Base-by-base conservation (phyloP, 64 coral and sea anemone genomes). In the Montipora cactus region DNA sequence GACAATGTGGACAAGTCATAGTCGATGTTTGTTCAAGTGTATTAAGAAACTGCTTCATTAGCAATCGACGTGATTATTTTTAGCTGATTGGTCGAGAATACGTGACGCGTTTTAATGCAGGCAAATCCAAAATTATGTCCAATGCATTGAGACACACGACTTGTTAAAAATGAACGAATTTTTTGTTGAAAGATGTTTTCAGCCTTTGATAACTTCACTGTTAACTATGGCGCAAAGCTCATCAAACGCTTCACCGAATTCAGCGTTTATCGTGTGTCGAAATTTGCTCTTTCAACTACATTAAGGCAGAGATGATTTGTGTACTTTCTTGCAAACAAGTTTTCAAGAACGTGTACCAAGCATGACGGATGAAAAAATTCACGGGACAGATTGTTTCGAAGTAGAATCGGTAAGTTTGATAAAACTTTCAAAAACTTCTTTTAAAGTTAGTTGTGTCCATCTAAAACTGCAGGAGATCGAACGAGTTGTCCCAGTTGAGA, bases 301-400 rank as follows among this genome's bases (percentile, higher is more conserved):
- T 22, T 86, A 48, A 44, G 11, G 4, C 7, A 21, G 44, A 72
- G 46, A 86, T 86, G 64, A 44, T 72, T 72, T 86, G 82, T 86
- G 8, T 86, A 86, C 82, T 71, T 86, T 68, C 19, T 15, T 87
- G 46, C 21, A 76, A 85, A 37, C 10, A 73, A n/a, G 55, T 79
- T 59, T 73, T 14, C 10, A 15, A 68, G 5, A 23, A 22, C 49
- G 76, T 84, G 71, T 79, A 92, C 22, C 53, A 57, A 57, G 11
- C 53, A 98, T 98, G 96, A 90, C 76, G 89, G 71, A 64, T 74
- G 82, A 84, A 22, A 89, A 74, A 58, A 50, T 77, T 72, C 79
- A 98, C 71, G 96, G 96, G 5, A 98, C 96, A 16, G 96, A 98
- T 47, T 95, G 96, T 49, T 98, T 98, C 83, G 92, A 95, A 49